Percentiles rank a stretch among this genome's conserved stretches.
These are phyloP conservation scores for Euplexia lucipara DNA, from an alignment of 2,888 invertebrate genomes.

Conservation along the genomic window DNA sequence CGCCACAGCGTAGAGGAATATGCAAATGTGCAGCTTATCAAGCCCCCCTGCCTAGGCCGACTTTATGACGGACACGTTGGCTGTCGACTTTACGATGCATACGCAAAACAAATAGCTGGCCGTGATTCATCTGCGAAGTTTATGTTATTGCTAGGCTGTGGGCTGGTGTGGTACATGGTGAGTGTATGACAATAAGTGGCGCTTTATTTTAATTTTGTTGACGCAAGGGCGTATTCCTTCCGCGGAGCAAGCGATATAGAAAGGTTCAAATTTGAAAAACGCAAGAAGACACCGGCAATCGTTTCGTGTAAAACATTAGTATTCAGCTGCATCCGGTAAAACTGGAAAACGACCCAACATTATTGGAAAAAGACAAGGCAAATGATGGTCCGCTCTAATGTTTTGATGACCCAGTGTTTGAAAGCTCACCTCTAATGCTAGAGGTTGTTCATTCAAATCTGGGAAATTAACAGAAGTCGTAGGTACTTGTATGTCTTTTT, in stretches of 20 bases:
- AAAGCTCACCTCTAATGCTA: too few species aligned
- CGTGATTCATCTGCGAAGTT: slow-evolving; percentile 77
- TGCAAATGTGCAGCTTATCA: slow-evolving; percentile 73
- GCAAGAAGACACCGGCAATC: too few species aligned
- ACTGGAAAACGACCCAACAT: too few species aligned
- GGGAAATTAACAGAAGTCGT: too few species aligned
- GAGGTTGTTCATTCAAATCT: not conserved
- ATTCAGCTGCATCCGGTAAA: too few species aligned
- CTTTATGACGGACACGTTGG: slow-evolving; percentile 75
- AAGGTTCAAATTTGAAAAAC: not conserved
- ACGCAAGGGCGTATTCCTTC: slow-evolving; percentile 5
- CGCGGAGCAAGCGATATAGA: not conserved
- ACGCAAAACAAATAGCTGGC: slow-evolving; percentile 64
- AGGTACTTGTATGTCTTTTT: too few species aligned
- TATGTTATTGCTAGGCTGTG: slow-evolving; percentile 78
- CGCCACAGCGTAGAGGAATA: slow-evolving; percentile 62
- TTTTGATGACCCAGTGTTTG: too few species aligned
- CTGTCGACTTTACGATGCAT: slow-evolving; percentile 64
- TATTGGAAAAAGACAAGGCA: too few species aligned
- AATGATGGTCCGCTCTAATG: too few species aligned
- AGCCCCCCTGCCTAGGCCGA: slow-evolving; percentile 70
- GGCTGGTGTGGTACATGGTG: slow-evolving; percentile 53
- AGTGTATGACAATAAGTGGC: slow-evolving; percentile 59
- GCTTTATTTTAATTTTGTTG: slow-evolving; percentile 64
- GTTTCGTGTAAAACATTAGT: too few species aligned